Evolutionary conservation across 2,113 vertebrate genomes (phyloP).

Genomic region (Ciconia stormi): DNA sequence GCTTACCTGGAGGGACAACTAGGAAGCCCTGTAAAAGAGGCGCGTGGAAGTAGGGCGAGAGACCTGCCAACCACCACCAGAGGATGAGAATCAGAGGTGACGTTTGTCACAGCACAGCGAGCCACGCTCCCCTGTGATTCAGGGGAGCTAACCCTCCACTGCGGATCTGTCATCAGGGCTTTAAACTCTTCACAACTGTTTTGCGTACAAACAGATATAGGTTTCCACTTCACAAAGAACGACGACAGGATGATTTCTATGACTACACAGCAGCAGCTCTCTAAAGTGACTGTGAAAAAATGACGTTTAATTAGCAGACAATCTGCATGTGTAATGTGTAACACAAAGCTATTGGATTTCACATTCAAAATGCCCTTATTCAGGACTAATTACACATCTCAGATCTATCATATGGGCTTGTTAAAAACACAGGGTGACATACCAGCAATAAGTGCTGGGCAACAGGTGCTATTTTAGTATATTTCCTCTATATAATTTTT

Average conservation of each 20-base stretch:
- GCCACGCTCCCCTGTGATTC: neutral
- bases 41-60: rapidly evolving
- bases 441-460: neutral
- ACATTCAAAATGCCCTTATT: neutral
- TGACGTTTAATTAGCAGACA: neutral
- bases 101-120: neutral
- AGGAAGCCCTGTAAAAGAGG: neutral
- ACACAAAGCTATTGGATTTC: neutral
- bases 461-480: conserved; percentile 22
- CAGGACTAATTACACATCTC: neutral
- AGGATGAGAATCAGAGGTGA: neutral
- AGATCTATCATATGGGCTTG: neutral
- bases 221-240: neutral
- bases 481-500: conserved; percentile 41
- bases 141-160: neutral
- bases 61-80: neutral
- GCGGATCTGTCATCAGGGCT: neutral
- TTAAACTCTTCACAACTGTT: neutral
- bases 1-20: neutral
- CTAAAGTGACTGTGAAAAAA: neutral
- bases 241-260: neutral
- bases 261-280: neutral
- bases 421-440: neutral
- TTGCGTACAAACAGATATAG: neutral
- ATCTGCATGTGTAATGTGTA: neutral